Percentiles rank a stretch among this genome's conserved stretches.
These are phyloP conservation scores for Anoncus sp. DNA, from an alignment of 2,888 invertebrate genomes.

Conservation along the genomic window DNA sequence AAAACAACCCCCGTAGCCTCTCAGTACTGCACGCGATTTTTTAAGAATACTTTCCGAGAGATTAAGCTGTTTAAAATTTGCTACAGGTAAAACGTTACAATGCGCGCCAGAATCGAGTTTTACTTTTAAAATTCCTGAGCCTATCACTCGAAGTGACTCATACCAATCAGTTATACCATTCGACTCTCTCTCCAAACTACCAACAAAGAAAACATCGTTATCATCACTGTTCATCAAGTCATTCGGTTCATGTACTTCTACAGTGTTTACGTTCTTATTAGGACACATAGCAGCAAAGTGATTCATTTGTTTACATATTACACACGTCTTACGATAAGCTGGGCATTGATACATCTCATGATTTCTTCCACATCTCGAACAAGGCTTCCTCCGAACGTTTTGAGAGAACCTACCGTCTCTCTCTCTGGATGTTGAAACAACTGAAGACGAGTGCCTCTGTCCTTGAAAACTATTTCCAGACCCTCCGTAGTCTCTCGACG, in stretches of 20 bases:
- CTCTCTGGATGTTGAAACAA: not conserved
- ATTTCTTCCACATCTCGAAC: not conserved
- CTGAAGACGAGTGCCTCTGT: not conserved
- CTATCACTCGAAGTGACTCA: slow-evolving; percentile 7
- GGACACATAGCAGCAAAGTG: slow-evolving; percentile 41
- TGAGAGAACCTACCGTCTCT: slow-evolving; percentile 7
- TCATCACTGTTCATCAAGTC: not conserved
- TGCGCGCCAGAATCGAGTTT: slow-evolving; percentile 57
- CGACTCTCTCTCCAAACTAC: not conserved
- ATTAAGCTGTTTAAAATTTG: slow-evolving; percentile 15
- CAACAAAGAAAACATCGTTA: not conserved
- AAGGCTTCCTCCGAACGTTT: not conserved
- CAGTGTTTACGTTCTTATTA: slow-evolving; percentile 25
- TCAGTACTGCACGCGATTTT: not conserved
- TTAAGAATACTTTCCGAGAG: not conserved
- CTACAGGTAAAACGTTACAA: slow-evolving; percentile 52
- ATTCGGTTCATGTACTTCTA: slow-evolving; percentile 2
- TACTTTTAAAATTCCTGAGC: slow-evolving; percentile 18
- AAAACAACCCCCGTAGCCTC: not conserved
- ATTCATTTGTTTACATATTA: slow-evolving; percentile 34
- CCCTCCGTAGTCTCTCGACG: slow-evolving; percentile 1
- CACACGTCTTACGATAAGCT: slow-evolving; percentile 47
- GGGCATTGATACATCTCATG: slow-evolving; percentile 25
- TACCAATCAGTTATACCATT: slow-evolving; percentile 2
- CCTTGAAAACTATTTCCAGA: slow-evolving; percentile 6